Evolutionary conservation across 2,797 vertebrate species (phyloP), one percentile per base, ranked within the genome.

Genomic region (Scolopax rusticola): DNA sequence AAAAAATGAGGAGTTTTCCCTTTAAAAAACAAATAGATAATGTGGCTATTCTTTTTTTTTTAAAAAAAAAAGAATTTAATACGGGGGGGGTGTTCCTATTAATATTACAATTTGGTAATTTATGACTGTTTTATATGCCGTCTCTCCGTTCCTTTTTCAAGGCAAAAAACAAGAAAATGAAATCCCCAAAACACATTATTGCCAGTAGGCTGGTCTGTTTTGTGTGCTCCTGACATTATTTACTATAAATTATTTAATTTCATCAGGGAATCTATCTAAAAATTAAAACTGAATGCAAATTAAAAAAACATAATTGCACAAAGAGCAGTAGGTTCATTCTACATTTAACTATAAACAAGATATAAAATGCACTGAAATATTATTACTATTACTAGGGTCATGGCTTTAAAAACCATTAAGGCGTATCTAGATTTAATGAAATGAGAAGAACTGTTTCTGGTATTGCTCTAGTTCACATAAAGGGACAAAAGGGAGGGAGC

Each of bases 381-480:
- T 84, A 76, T 87, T 82, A 68, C 5, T 61, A 38, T 68, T 80
- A 74, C 59, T 51, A 63, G 32, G 10, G 19, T 10, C n/a, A 80
- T 57, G 51, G 45, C 5, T 90, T 90, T 92, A 89, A 92, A 96
- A 94, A 56, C 9, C 43, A 67, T 87, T 84, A 79, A 75, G 40
- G 12, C 6, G 1, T 69, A 84, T 69, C 47, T 82, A 88, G 43
- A 75, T 75, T 84, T 89, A 92, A 90, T 87, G 59, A 92, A 90
- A 38, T 92, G 70, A 89, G 57, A 85, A 93, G 64, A 89, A 88
- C 13, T 57, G 45, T 57, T 93, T 86, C 63, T 82, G n/a, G 41
- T 91, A 47, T 78, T 87, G 50, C 33, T 84, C 70, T 90, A 92
- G 32, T 54, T 90, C 32, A 18, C 67, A 79, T 75, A 93, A 94